Conservation (phyloP, 1,140 invertebrate species). For the Bursaphelenchus mucronatus region DNA sequence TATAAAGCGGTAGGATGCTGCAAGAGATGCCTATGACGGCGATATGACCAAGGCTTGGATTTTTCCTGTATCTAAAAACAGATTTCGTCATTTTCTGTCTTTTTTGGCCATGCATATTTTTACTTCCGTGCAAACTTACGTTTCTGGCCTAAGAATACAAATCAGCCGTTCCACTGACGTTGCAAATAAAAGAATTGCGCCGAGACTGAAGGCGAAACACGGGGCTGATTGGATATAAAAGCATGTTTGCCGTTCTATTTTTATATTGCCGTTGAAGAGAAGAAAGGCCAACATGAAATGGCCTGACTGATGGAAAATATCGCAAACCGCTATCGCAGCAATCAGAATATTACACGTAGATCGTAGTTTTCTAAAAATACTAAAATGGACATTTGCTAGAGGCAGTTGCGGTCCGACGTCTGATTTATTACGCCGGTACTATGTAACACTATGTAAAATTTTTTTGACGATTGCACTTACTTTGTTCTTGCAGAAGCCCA, state of each 20-base stretch:
- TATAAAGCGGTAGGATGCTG: no score
- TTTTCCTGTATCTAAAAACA: background rate
- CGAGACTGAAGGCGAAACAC: background rate
- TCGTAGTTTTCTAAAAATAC: background rate
- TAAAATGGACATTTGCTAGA: no score
- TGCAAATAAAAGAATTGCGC: no score
- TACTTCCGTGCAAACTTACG: no score
- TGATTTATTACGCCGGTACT: no score
- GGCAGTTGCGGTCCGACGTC: no score
- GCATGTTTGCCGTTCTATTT: background rate
- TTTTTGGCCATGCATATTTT: background rate
- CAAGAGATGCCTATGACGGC: background rate
- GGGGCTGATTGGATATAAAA: background rate
- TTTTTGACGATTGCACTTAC: conserved; percentile 3
- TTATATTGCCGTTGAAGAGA: background rate
- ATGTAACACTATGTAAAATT: no score
- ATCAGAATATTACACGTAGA: conserved; percentile 1
- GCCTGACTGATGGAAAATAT: conserved; percentile 13
- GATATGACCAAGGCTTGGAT: background rate
- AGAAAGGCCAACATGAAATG: conserved; percentile 1
- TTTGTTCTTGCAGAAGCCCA: background rate
- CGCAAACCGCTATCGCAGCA: background rate
- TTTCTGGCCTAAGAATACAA: background rate
- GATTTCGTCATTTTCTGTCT: background rate
- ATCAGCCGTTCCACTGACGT: background rate